Percentiles rank a stretch among this genome's conserved stretches.
These are phyloP conservation scores for Xenus cinereus DNA, from an alignment of 2,113 vertebrate species.

Conservation along the genomic window DNA sequence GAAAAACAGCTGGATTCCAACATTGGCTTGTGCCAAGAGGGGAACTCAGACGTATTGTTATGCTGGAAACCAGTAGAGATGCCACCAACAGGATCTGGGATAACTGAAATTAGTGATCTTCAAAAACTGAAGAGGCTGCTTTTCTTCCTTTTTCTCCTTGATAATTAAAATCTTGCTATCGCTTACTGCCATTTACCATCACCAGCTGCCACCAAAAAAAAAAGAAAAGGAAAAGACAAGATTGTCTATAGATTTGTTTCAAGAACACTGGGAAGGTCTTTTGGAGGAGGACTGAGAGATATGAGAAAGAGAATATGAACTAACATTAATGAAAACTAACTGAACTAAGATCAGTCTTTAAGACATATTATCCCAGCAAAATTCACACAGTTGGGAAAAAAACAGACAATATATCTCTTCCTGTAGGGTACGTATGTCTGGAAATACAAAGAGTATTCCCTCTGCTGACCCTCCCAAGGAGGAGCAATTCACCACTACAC, in stretches of 20 bases:
- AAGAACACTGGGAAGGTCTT: neutral
- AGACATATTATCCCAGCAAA: neutral
- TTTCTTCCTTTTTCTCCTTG: neutral
- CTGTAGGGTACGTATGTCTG: neutral
- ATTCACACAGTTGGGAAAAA: neutral
- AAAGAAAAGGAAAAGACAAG: neutral
- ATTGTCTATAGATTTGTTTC: neutral
- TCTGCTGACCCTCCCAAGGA: neutral
- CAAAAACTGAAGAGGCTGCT: neutral
- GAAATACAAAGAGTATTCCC: neutral
- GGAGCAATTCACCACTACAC: neutral
- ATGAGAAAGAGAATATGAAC: neutral
- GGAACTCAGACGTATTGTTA: neutral
- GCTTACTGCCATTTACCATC: neutral
- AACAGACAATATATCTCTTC: neutral
- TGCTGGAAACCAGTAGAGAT: neutral
- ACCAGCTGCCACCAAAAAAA: neutral
- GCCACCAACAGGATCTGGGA: neutral
- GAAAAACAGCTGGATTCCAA: neutral
- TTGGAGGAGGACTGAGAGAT: neutral
- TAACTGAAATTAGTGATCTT: neutral
- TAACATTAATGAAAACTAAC: neutral
- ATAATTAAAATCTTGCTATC: neutral
- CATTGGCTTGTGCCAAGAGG: neutral
- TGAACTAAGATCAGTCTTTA: neutral